Base-by-base conservation (phyloP, 2,797 vertebrate species). In the Danio albolineatus region DNA sequence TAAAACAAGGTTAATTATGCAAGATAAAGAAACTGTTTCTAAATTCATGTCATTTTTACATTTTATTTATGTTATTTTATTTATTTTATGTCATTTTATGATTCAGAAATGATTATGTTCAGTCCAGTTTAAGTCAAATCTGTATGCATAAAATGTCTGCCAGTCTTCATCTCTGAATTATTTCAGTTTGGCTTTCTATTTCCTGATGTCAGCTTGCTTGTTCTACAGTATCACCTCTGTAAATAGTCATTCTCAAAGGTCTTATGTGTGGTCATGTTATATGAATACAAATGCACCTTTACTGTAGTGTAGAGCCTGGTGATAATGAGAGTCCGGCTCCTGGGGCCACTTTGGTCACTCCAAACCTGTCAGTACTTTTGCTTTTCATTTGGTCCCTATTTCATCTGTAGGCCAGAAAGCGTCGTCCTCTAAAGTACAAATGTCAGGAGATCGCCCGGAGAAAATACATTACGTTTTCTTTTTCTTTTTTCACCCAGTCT, bases 331-430 rank as follows among this genome's bases (percentile, higher is more conserved):
- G 46, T 46, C 73, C 4, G 56, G 61, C 62, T 79, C n/a, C 72
- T 64, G 51, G 59, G 41, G 79, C 39, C 74, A 74, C 56, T 70
- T 65, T 65, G 54, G 64, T 79, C 79, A 82, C 62, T 77, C 65
- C 28, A 61, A 56, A 75, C 59, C 67, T 66, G 28, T 12, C 67
- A 56, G 75, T 56, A 46, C 60, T 71, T 59, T 75, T 53, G 73
- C 61, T 69, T 84, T 80, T 84, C 41, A 78, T 83, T 78, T 70
- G 70, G 62, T 86, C 76, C 79, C 82, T 73, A 78, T 85, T 84
- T 80, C 80, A 70, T 71, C 39, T 59, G 57, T 28, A 73, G 64
- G 44, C 41, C 17, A 72, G 19, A 53, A 64, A 72, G 56, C 53
- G 19, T 73, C 64, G 48, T 71, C 44, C 76, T 62, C 74, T 64